A percentile compares a stretch with the other conserved stretches of the same genome.
Conservation (phyloP, 2,888 invertebrate species). For the Bugulina stolonifera region DNA sequence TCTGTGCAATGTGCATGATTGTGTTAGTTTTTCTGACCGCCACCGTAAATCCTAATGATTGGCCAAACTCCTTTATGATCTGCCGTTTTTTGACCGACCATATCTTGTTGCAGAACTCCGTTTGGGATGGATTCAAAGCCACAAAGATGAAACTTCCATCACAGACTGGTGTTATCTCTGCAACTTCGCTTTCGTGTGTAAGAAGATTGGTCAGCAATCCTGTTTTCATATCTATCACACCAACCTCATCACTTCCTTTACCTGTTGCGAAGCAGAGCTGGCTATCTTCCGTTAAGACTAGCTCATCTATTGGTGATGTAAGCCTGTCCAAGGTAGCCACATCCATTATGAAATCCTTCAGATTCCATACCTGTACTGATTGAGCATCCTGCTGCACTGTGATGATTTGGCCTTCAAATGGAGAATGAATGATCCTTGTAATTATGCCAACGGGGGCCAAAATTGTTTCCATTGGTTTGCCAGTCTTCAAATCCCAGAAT, state of each 20-base stretch:
- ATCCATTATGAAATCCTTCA: conserved; percentile 41
- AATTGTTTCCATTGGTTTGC: conserved; percentile 37
- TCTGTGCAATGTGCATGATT: conserved; percentile 40
- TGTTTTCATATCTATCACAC: conserved; percentile 45
- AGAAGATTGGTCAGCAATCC: conserved; percentile 48
- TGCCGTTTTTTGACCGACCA: conserved; percentile 45
- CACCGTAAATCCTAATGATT: conserved; percentile 39
- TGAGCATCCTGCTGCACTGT: conserved; percentile 37
- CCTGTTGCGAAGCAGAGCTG: conserved; percentile 41
- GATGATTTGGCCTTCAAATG: conserved; percentile 37
- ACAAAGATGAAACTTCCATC: conserved; percentile 44
- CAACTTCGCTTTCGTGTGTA: conserved; percentile 43
- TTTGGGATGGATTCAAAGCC: conserved; percentile 35
- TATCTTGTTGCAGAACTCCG: conserved; percentile 40
- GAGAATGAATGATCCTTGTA: conserved; percentile 37
- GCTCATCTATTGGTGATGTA: conserved; percentile 40
- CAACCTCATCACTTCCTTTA: conserved; percentile 45
- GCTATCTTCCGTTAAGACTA: conserved; percentile 38
- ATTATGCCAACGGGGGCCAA: conserved; percentile 47
- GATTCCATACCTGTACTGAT: conserved; percentile 46
- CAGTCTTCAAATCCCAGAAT: conserved; percentile 42
- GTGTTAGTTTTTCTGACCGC: conserved; percentile 33
- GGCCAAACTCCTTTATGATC: conserved; percentile 46
- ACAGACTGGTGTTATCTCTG: conserved; percentile 40
- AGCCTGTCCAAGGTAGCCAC: conserved; percentile 42